Evolutionary conservation across 2,888 invertebrate species (phyloP), one percentile per base, ranked within the genome.

Genomic region (Lagria hirta): DNA sequence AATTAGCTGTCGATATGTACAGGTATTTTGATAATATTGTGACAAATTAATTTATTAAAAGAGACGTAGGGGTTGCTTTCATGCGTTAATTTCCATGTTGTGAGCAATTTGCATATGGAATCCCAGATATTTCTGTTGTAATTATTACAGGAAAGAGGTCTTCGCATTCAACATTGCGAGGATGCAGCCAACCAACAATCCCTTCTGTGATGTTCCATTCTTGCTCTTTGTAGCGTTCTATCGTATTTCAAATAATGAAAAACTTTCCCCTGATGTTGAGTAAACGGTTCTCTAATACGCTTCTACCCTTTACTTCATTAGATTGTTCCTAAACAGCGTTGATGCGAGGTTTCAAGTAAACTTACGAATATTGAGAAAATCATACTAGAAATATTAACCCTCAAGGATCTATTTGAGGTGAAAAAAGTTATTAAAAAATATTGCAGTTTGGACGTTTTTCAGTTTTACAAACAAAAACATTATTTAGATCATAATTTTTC

Each of bases 51-150:
- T 35, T 35, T 12, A 17, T 34, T 34, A 35, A 32, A 35, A 24
- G 35, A 36, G 36, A 36, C 54, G 54, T 48, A 18, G 52, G 46
- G 51, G 48, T 51, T 51, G 51, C 59, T 60, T 58, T 56, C 60
- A 52, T 57, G 61, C 59, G 58, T 59, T 62, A 62, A 63, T 60
- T 61, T 61, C 56, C 57, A 52, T 58, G 60, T 58, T 52, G 60
- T 54, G 58, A 58, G 54, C 63, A 63, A 63, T 63, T 61, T 52
- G 54, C 58, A 54, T 55, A 50, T 54, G 62, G 65, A 62, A 64
- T 65, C 49, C 58, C 53, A 59, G 55, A 54, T 58, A 60, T 60
- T 62, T 54, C 51, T 49, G 43, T 51, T 57, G 53, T 59, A 62
- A 62, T 64, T 61, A 60, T 57, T 50, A 37, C 49, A 50, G 48